Evolutionary conservation across 2,113 vertebrate species (phyloP), one percentile per base, ranked within the genome.

Genomic region (Myotis brandtii): DNA sequence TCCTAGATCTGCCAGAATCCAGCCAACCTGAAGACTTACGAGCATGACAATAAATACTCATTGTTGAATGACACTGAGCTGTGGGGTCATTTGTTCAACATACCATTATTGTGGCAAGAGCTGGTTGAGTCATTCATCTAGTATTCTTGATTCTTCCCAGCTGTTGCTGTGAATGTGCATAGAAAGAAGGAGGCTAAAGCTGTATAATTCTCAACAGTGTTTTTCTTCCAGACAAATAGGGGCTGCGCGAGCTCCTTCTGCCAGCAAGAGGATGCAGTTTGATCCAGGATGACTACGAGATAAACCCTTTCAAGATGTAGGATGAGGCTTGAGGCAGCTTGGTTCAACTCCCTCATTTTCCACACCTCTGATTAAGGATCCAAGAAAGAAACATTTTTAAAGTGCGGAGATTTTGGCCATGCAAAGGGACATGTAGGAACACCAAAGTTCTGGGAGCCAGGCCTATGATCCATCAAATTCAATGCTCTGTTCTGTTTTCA

Each of bases 381-480:
- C 52, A 79, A 80, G n/a, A 50, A 5, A 89, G 59, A 86, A 89
- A 85, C 13, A 13, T 34, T 88, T 91, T 76, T 89, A 62, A 89
- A 52, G 7, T n/a, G 23, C 62, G 56, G 20, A 32, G 30, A 72
- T n/a, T 90, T 96, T 92, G 95, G 23, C 40, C 62, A 46, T 67
- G 13, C 43, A 84, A 88, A 91, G n/a, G 50, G 46, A 85, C 54
- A 18, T 70, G 4, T 30, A 88, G 85, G 64, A 88, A 70, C 75
- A 82, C 88, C 77, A 93, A 93, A 90, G 77, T 25, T 70, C 5
- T 59, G 21, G 86, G 72, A 86, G 46, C 67, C 89, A 95, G 77
- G 52, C 56, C 89, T 95, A 70, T 86, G 67, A 96, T 88, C 81
- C 59, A 54, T 94, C 76, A 85, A 88, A 52, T 93, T 88, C 86